Evolutionary conservation across 1,140 invertebrate genomes (phyloP).

Genomic region (Sitobion miscanthi): DNA sequence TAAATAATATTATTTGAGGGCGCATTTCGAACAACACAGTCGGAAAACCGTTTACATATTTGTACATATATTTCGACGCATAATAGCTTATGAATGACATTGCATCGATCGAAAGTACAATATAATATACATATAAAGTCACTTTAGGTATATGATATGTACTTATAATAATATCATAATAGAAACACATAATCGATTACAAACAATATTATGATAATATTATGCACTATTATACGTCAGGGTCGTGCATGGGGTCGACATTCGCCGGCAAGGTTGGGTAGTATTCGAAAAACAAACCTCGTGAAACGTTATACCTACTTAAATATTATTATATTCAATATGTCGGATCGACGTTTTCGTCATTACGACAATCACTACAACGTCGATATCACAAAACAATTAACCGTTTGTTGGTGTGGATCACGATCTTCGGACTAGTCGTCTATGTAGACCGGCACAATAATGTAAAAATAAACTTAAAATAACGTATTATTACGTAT

Average conservation of each 20-base stretch:
- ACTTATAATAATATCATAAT: slow-evolving; percentile 2
- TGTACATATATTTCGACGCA: background rate
- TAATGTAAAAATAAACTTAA: background rate
- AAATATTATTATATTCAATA: background rate
- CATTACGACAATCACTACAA: background rate
- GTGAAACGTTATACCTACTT: background rate
- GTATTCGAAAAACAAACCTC: background rate
- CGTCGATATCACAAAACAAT: background rate
- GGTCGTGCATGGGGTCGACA: background rate
- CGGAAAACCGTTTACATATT: no score
- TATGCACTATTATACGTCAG: background rate
- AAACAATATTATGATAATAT: background rate
- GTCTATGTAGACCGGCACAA: background rate
- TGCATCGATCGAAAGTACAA: background rate
- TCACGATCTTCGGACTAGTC: no score
- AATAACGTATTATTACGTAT: no score
- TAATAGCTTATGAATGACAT: slow-evolving; percentile 2
- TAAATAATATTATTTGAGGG: background rate
- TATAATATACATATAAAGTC: background rate
- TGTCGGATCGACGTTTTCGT: background rate
- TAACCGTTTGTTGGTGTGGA: background rate
- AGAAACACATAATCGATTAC: background rate
- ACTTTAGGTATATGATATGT: background rate
- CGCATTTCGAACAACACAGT: background rate
- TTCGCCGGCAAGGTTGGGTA: background rate